These are phyloP conservation scores for Drosophila hamatofila DNA, from an alignment of 2,888 invertebrate species.

Conservation along the genomic window DNA sequence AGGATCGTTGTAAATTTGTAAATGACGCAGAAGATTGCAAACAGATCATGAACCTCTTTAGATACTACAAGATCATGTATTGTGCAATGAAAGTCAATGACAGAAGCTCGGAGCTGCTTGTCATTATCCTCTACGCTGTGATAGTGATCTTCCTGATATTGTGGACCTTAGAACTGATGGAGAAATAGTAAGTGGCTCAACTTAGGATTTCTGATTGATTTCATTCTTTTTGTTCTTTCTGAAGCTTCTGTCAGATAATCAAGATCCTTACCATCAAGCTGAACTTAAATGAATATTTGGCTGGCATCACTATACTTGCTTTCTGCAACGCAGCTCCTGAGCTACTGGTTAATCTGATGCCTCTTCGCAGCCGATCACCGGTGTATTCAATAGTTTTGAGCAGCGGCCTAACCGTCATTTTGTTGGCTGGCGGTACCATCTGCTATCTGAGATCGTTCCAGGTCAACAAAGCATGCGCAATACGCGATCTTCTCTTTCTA, in stretches of 20 bases:
- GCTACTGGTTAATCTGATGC: constrained; percentile 52
- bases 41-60: not conserved
- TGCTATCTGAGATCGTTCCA: constrained; percentile 50
- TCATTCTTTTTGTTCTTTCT: too few species aligned
- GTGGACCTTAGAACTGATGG: not conserved
- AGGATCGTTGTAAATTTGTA: not conserved
- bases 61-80: constrained; percentile 5
- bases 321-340: constrained; percentile 50
- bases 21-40: not conserved
- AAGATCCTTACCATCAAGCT: constrained; percentile 28
- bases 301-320: constrained; percentile 49
- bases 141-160: not conserved
- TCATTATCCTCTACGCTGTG: not conserved
- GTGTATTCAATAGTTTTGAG: constrained; percentile 44
- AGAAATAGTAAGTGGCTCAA: not conserved
- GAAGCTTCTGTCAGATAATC: constrained; percentile 13
- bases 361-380: constrained; percentile 44
- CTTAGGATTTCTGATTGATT: too few species aligned
- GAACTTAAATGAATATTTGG: constrained; percentile 54
- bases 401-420: constrained; percentile 16
- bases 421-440: constrained; percentile 46
- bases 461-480: constrained; percentile 38
- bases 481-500: constrained; percentile 52
- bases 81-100: not conserved
- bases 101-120: not conserved